A percentile compares a stretch with the other conserved stretches of the same genome.
Conservation (phyloP, 2,888 invertebrate species). For the Phalera bucephala region DNA sequence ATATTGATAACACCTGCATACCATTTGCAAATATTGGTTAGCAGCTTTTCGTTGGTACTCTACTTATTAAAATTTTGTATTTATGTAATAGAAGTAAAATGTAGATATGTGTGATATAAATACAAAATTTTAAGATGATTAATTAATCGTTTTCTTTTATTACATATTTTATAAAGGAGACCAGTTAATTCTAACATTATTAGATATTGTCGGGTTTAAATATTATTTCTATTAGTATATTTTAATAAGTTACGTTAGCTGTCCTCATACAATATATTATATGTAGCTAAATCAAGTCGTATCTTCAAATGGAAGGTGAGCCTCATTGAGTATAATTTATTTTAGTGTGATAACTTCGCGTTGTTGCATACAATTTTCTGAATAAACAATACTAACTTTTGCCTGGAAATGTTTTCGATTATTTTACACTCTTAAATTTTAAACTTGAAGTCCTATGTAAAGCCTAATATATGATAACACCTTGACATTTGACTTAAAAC, state of each 20-base stretch:
- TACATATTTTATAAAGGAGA: conserved; percentile 71
- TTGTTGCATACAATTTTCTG: conserved; percentile 78
- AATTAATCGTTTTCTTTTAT: conserved; percentile 77
- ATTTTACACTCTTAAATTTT: conserved; percentile 31
- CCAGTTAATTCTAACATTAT: conserved; percentile 69
- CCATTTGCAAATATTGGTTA: conserved; percentile 79
- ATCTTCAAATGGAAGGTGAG: conserved; percentile 65
- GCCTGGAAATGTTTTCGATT: conserved; percentile 70
- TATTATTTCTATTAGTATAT: conserved; percentile 77
- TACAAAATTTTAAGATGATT: conserved; percentile 82
- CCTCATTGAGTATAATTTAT: conserved; percentile 77
- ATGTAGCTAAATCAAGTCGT: conserved; percentile 68
- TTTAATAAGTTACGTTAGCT: conserved; percentile 75
- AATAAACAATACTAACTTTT: conserved; percentile 80
- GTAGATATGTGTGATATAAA: conserved; percentile 83
- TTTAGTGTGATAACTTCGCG: conserved; percentile 77
- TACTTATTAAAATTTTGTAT: conserved; percentile 81
- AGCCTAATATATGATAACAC: too few species aligned
- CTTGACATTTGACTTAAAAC: too few species aligned
- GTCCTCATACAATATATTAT: conserved; percentile 61
- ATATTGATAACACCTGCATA: conserved; percentile 79
- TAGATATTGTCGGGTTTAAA: conserved; percentile 69
- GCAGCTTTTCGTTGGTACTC: conserved; percentile 79
- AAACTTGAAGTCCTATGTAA: conserved; percentile 7
- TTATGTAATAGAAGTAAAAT: conserved; percentile 82